Conservation (phyloP, 2,888 invertebrate species). For the Spilarctia lutea region DNA sequence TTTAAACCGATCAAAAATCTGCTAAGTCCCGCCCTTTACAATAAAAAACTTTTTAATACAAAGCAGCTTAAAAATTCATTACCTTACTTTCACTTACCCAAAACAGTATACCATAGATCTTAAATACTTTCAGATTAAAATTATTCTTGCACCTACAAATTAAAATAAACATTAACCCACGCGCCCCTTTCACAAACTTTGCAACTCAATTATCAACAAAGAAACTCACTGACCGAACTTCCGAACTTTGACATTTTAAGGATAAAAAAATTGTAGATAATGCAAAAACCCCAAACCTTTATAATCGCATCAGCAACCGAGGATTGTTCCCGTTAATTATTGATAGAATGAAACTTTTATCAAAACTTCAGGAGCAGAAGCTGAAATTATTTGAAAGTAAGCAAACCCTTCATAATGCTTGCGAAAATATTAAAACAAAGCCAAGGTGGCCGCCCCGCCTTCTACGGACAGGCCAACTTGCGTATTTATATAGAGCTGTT, state of each 20-base stretch:
- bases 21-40: neutral
- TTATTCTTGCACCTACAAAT: conserved; percentile 52
- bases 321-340: conserved; percentile 85
- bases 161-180: conserved; percentile 50
- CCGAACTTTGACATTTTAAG: conserved; percentile 56
- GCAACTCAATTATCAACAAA: conserved; percentile 70
- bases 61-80: conserved; percentile 1
- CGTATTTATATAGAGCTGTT: conserved; percentile 63
- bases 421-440: conserved; percentile 87
- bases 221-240: conserved; percentile 56
- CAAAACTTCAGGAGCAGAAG: conserved; percentile 86
- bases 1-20: neutral
- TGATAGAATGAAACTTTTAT: conserved; percentile 87
- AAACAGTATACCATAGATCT: conserved; percentile 20
- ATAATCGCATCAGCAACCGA: conserved; percentile 83
- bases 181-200: conserved; percentile 59
- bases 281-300: conserved; percentile 76
- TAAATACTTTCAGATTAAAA: conserved; percentile 38
- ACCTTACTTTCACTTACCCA: neutral
- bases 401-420: conserved; percentile 86
- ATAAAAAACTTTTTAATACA: neutral
- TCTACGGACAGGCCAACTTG: conserved; percentile 72
- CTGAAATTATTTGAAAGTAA: conserved; percentile 86
- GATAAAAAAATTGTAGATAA: conserved; percentile 70
- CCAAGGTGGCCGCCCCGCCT: conserved; percentile 83